These are phyloP conservation scores for Eurypyga helias DNA, from an alignment of 2,113 vertebrate genomes.

Conservation along the genomic window DNA sequence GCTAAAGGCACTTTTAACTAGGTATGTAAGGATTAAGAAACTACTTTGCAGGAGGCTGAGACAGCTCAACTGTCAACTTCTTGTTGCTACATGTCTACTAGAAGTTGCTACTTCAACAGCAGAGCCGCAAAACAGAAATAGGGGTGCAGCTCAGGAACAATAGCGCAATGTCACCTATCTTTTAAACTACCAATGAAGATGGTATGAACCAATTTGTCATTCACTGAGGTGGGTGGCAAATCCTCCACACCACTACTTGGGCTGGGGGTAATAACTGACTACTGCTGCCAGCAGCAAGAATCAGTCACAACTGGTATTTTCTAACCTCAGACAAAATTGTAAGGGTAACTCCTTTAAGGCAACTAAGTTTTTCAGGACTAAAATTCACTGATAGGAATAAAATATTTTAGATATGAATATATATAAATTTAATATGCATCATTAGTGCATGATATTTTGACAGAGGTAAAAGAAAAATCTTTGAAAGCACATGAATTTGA, in stretches of 20 bases:
- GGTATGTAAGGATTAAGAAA: background rate
- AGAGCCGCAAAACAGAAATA: background rate
- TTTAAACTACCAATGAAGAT: background rate
- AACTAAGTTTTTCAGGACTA: background rate
- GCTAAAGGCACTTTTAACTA: background rate
- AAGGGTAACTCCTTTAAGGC: background rate
- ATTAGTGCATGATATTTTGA: background rate
- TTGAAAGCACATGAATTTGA: background rate
- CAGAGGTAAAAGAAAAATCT: background rate
- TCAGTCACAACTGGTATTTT: background rate
- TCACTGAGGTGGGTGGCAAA: background rate
- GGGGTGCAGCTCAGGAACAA: background rate
- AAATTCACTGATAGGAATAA: background rate
- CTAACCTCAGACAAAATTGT: background rate
- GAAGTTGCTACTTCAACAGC: background rate
- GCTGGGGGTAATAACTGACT: background rate
- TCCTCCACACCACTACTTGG: background rate
- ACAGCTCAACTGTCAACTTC: background rate
- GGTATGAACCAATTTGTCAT: background rate
- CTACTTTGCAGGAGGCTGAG: background rate
- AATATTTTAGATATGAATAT: background rate
- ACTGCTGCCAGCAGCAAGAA: background rate
- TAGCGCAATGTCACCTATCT: background rate
- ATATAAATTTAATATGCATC: background rate
- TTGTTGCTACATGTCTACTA: background rate